Base-by-base conservation (phyloP, 2,888 invertebrate species). In the Brassicogethes aeneus region DNA sequence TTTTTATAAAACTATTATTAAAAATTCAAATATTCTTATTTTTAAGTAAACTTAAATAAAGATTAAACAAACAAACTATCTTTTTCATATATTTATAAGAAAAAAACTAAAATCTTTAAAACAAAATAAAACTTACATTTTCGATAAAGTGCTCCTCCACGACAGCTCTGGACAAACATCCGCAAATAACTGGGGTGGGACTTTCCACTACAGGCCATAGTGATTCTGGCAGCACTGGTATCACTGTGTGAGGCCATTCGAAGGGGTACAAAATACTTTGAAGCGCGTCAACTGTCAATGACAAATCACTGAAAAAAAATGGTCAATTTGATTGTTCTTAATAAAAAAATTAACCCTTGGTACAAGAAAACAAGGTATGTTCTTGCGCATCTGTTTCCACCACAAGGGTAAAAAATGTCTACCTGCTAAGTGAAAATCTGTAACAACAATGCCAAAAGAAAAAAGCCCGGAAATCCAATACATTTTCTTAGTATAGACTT, bases 221-320 rank as follows among this genome's bases (percentile, higher is more conserved):
- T 62, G 81, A 77, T 1, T 75, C 64, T 0, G 89, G 89, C 10
- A 89, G 70, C 37, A 83, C 77, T 1, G 88, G 84, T 37, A 90
- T 81, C 12, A 87, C 76, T 0, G 86, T 84, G 57, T 89, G 88
- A 40, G 85, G 88, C 90, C 90, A 90, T 29, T 78, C 76, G 65
- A 90, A 85, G 3, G 90, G 89, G 65, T 86, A 87, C 3, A 90
- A 69, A 17, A 85, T 73, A 16, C 80, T 76, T 49, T 83, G 81
- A 2, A 89, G 65, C 0, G 83, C 86, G 58, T 87, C 82, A 39
- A 89, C 75, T 53, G 86, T 86, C 0, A 80, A 75, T 0, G 85
- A 85, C 5, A 88, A 70, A 43, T 75, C 74, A 55, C 83, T 82
- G 65, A 32, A 66, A 65, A 43, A 41, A 34, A 44, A 52, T 23